These are phyloP conservation scores for Siderastrea siderea DNA, from an alignment of 92 coral and sea anemone species.

Conservation along the genomic window DNA sequence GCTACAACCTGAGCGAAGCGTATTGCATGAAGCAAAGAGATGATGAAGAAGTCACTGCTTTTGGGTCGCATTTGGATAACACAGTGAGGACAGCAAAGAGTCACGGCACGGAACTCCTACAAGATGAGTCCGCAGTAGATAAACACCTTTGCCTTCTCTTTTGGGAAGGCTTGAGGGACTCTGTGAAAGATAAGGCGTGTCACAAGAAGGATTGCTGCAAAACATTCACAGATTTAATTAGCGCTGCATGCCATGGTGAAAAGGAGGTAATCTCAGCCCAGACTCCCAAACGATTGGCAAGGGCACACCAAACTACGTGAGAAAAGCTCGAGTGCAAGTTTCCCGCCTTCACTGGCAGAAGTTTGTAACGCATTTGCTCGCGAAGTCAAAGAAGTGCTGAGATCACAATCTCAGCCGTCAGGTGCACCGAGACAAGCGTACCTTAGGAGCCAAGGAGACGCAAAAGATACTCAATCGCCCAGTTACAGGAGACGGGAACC, in stretches of 20 bases:
- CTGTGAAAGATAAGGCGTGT: constrained; percentile 64
- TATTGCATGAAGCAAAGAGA: constrained; percentile 35
- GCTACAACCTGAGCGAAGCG: neutral
- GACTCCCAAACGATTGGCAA: constrained; percentile 9
- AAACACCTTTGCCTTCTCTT: constrained; percentile 62
- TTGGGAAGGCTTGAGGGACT: constrained; percentile 66
- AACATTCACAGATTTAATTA: constrained; percentile 53
- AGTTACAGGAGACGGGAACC: neutral
- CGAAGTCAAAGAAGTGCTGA: neutral
- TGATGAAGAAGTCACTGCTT: constrained; percentile 66
- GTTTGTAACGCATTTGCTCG: constrained; percentile 22
- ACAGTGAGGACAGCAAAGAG: constrained; percentile 49
- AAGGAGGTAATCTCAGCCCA: constrained; percentile 14
- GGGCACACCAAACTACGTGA: constrained; percentile 12
- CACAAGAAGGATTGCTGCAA: constrained; percentile 62
- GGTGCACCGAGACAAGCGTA: neutral
- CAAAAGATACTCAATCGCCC: no score
- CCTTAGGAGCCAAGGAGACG: no score
- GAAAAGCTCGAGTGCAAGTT: no score
- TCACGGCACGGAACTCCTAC: constrained; percentile 47
- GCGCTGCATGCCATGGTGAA: constrained; percentile 71
- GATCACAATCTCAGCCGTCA: constrained; percentile 6
- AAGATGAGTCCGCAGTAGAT: constrained; percentile 53
- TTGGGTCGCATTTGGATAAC: constrained; percentile 66
- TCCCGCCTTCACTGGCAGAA: neutral